Percentiles rank a stretch among this genome's conserved stretches.
Evolutionary conservation across 2,888 invertebrate species (phyloP).

Genomic region (Pollenia griseotomentosa): DNA sequence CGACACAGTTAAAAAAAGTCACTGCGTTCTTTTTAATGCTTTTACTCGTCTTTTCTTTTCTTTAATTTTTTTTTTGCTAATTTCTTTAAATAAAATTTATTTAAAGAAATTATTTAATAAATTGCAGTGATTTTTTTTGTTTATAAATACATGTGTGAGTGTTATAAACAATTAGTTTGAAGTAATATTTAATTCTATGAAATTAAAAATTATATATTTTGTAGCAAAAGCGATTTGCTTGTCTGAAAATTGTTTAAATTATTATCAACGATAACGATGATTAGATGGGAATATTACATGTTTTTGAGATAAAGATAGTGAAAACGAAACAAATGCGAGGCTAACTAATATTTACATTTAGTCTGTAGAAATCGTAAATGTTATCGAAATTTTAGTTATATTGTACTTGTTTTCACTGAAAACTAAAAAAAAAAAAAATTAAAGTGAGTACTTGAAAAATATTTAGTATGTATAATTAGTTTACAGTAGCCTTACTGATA

Average conservation of each 20-base stretch:
- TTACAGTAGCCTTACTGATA: slow-evolving; percentile 38
- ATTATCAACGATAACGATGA: neutral
- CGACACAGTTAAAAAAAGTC: slow-evolving; percentile 18
- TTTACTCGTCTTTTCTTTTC: slow-evolving; percentile 4
- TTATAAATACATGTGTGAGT: neutral
- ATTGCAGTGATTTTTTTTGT: neutral
- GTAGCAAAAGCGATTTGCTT: neutral
- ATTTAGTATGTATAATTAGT: neutral
- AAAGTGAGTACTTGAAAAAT: neutral
- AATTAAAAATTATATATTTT: too few relatives aligned
- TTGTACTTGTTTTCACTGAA: neutral
- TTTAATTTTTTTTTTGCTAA: neutral
- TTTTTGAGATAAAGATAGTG: neutral
- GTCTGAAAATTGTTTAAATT: neutral
- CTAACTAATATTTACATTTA: neutral
- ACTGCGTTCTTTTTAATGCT: neutral
- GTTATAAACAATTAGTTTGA: too few relatives aligned
- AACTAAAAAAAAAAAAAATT: neutral
- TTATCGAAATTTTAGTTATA: slow-evolving; percentile 14
- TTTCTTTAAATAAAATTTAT: neutral
- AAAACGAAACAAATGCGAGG: neutral
- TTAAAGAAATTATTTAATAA: too few relatives aligned
- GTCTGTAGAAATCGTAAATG: slow-evolving; percentile 4
- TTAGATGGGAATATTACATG: neutral
- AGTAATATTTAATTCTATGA: too few relatives aligned